Percentiles rank a stretch among this genome's conserved stretches.
Conservation (phyloP, 2,113 vertebrate species). For the Oncorhynchus gorbuscha region DNA sequence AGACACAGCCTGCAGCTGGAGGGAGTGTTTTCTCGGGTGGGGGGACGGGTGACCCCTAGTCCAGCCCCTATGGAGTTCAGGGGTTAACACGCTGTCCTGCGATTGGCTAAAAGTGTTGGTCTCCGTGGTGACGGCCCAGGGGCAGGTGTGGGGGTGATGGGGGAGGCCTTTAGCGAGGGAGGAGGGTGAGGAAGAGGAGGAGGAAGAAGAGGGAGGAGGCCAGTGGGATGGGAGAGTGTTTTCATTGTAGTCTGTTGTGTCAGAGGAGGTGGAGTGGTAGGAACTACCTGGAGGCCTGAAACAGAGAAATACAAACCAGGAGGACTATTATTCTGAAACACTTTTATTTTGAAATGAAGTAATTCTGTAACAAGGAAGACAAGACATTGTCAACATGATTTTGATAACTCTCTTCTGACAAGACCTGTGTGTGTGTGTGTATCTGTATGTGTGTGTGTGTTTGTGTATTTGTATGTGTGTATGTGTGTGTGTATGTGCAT, state of each 20-base stretch:
- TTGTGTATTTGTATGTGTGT: no score
- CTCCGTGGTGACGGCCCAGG: constrained; percentile 24
- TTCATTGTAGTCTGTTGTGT: constrained; percentile 43
- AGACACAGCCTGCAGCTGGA: neutral
- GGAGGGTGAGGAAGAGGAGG: constrained; percentile 56
- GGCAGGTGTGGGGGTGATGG: constrained; percentile 2
- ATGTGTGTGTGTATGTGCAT: no score
- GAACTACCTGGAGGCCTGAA: constrained; percentile 53
- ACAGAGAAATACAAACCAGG: neutral
- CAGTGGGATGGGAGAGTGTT: neutral
- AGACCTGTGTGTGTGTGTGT: neutral
- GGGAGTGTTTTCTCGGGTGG: constrained; percentile 67
- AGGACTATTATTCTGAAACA: neutral
- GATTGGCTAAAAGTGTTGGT: constrained; percentile 44
- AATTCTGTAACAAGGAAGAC: no score
- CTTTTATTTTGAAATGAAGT: neutral
- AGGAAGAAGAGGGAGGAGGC: constrained; percentile 47
- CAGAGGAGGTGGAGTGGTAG: constrained; percentile 38
- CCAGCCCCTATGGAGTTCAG: constrained; percentile 26
- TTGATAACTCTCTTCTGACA: no score
- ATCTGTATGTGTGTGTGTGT: no score
- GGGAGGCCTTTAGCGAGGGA: constrained; percentile 29
- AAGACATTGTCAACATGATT: no score
- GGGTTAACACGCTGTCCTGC: constrained; percentile 29
- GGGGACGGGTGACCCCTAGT: constrained; percentile 55